These are phyloP conservation scores for Lagorchestes hirsutus DNA, from an alignment of 2,797 vertebrate genomes.

Conservation along the genomic window DNA sequence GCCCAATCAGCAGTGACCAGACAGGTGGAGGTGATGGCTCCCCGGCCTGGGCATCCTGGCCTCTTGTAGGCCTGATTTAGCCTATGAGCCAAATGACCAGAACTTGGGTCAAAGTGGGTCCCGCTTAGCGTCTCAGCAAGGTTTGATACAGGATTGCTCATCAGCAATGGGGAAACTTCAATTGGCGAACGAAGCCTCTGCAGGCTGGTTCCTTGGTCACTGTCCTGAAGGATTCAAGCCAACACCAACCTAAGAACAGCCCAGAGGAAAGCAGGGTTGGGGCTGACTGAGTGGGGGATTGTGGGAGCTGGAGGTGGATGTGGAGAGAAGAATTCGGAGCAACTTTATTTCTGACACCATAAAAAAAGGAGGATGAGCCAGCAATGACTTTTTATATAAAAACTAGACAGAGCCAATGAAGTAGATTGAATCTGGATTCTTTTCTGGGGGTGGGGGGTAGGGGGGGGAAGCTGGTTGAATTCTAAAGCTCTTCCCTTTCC, in stretches of 20 bases:
- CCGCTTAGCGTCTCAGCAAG: not conserved
- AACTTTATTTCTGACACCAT: not conserved
- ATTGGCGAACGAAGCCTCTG: not conserved
- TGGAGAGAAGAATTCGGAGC: not conserved
- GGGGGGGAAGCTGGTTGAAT: not conserved
- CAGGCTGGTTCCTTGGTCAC: not conserved
- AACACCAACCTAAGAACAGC: not conserved
- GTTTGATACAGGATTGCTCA: not conserved
- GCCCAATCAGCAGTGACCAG: fast-evolving
- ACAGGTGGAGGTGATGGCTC: not conserved
- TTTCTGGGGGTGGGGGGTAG: not conserved
- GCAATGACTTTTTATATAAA: not conserved
- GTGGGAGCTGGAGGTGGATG: not conserved
- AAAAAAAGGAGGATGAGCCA: not conserved
- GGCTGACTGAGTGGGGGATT: not conserved
- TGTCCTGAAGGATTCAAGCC: not conserved
- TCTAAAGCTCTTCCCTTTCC: not conserved
- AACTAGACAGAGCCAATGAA: not conserved
- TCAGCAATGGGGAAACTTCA: not conserved
- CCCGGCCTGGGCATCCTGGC: not conserved
- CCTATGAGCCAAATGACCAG: not conserved
- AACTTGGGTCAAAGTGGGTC: too few species aligned
- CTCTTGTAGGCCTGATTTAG: fast-evolving
- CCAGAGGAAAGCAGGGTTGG: not conserved
- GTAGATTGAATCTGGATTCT: not conserved